Evolutionary conservation across 2,888 invertebrate genomes (phyloP).

Genomic region (Mythimna ferrago): DNA sequence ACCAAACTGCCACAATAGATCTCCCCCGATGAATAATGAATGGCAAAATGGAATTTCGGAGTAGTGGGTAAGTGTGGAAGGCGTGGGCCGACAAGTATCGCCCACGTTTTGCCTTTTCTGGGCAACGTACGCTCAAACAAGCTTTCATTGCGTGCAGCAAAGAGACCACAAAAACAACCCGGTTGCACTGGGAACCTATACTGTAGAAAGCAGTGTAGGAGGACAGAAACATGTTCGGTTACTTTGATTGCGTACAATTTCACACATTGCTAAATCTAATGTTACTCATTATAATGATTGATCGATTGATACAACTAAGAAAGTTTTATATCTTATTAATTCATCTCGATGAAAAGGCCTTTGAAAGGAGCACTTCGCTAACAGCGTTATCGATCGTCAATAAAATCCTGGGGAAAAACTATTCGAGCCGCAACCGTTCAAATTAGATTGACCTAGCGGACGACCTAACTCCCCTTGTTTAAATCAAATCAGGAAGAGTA

Average conservation of each 20-base stretch:
- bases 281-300: constrained; percentile 54
- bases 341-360: constrained; percentile 3
- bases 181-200: constrained; percentile 57
- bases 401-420: constrained; percentile 48
- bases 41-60: constrained; percentile 62
- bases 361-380: constrained; percentile 19
- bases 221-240: constrained; percentile 68
- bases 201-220: constrained; percentile 82
- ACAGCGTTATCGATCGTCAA: constrained; percentile 44
- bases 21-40: constrained; percentile 58
- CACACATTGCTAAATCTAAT: constrained; percentile 52
- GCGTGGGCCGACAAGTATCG: constrained; percentile 69
- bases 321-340: constrained; percentile 48
- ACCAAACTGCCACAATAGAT: constrained; percentile 55
- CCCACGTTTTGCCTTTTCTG: constrained; percentile 78
- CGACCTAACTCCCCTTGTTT: constrained; percentile 54
- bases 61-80: constrained; percentile 61
- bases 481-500: constrained; percentile 59
- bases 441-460: constrained; percentile 59
- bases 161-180: constrained; percentile 59
- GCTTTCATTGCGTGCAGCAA: constrained; percentile 78
- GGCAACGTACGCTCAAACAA: constrained; percentile 68
- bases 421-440: constrained; percentile 47
- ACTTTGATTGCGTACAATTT: constrained; percentile 69
- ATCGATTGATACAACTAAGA: constrained; percentile 56